Evolutionary conservation across 2,888 invertebrate genomes (phyloP).

Genomic region (Trypoxylon attenuatum): DNA sequence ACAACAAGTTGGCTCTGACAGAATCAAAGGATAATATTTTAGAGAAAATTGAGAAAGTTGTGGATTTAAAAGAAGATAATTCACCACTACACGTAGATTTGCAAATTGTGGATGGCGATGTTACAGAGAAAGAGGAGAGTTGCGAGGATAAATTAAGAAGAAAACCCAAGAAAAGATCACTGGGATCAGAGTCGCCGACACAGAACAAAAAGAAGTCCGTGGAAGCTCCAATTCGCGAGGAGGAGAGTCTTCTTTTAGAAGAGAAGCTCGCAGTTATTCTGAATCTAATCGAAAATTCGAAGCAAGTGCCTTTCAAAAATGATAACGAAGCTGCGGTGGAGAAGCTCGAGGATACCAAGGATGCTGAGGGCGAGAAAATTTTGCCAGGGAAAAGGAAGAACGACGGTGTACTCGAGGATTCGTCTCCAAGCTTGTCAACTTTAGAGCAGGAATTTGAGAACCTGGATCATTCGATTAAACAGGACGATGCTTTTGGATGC

Average conservation of each 20-base stretch:
- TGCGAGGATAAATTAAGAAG: slow-evolving; percentile 8
- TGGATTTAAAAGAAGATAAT: too few relatives aligned
- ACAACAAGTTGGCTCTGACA: too few relatives aligned
- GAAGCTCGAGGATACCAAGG: slow-evolving; percentile 3
- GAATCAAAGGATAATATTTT: too few relatives aligned
- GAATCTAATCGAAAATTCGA: slow-evolving; percentile 59
- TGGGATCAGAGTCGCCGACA: slow-evolving; percentile 57
- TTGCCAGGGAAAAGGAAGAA: slow-evolving; percentile 54
- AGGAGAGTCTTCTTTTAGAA: slow-evolving; percentile 45
- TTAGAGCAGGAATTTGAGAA: background rate
- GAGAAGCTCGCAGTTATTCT: slow-evolving; percentile 63
- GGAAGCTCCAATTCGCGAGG: slow-evolving; percentile 39
- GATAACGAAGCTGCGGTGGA: too few relatives aligned
- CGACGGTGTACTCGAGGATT: slow-evolving; percentile 37
- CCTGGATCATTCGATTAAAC: background rate
- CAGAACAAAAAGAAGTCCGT: slow-evolving; percentile 61
- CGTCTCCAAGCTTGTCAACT: too few relatives aligned
- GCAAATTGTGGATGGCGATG: background rate
- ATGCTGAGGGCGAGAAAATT: slow-evolving; percentile 20
- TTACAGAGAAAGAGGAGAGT: background rate
- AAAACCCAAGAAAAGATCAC: slow-evolving; percentile 61
- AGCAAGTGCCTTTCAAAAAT: slow-evolving; percentile 26
- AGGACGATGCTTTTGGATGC: background rate
- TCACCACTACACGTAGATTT: too few relatives aligned
- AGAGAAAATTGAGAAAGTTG: too few relatives aligned